Evolutionary conservation across 2,888 invertebrate species (phyloP), one percentile per base, ranked within the genome.

Genomic region (Uropetala carovei): DNA sequence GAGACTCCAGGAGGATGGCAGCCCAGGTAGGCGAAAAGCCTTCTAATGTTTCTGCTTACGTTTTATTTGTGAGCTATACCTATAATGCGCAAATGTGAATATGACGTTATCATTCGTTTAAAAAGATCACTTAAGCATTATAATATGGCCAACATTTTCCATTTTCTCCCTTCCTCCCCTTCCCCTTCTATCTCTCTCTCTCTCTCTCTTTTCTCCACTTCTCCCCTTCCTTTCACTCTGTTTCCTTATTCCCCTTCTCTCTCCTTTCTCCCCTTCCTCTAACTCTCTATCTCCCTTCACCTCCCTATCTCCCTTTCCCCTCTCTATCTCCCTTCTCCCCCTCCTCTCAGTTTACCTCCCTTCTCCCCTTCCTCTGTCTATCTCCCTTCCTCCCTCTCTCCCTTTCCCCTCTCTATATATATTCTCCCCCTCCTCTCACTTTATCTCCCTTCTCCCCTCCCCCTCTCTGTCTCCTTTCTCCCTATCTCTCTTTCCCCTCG

Each of bases 1-100:
- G 89, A 2, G 64, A 60, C 13, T 89, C 89, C 3, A 43, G 89
- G 43, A 89, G 89, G n/a, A 89, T 89, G 89, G 68, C 89, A 4
- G 43, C 89, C 7, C 89, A 89, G 64, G 89, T 89, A 89, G 18
- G 43, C 43, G n/a, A 43, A 43, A 3, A 43, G 43, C 13, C 75
- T 5, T 8, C 9, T 75, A 75, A n/a, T 75, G 43, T 22, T 75
- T 22, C n/a, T 2, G 7, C 0, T 22, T 27, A 7, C n/a, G 64
- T 43, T 43, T 43, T n/a, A n/a, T 43, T 43, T 1, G 43, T 3
- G 43, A 43, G 43, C 5, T 43, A 1, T 43, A 1, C 43, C 43
- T 43, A 43, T 3, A 43, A 43, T 43, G 5, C 43, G 5, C 5
- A 43, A 43, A 43, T 43, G 43, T 43, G 43, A 5, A 3, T 1